Evolutionary conservation across 2,888 invertebrate species (phyloP).

Genomic region (Drosophila glabriapex): DNA sequence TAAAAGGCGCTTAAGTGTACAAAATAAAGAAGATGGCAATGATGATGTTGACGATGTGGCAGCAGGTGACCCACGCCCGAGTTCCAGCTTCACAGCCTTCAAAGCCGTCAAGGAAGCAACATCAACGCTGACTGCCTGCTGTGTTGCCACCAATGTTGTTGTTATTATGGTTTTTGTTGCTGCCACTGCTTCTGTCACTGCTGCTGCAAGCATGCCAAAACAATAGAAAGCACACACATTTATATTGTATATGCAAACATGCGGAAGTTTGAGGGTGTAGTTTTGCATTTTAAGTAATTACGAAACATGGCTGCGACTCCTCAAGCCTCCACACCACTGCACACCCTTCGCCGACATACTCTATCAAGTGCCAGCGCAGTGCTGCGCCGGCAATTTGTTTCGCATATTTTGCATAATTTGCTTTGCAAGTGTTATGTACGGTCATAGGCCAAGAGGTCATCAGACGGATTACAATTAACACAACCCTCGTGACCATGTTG

Average conservation of each 20-base stretch:
- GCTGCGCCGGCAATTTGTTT: constrained; percentile 8
- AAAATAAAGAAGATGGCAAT: constrained; percentile 60
- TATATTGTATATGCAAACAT: constrained; percentile 22
- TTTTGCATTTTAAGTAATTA: constrained; percentile 67
- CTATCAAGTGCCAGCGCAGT: constrained; percentile 15
- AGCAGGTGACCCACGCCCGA: constrained; percentile 69
- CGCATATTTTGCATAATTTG: constrained; percentile 38
- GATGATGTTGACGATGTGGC: constrained; percentile 38
- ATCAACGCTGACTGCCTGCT: constrained; percentile 34
- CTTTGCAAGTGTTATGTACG: constrained; percentile 18
- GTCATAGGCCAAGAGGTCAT: constrained; percentile 38
- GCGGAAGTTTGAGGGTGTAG: constrained; percentile 37
- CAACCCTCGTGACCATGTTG: constrained; percentile 14
- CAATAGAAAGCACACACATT: constrained; percentile 51
- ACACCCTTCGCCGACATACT: not conserved
- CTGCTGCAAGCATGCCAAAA: constrained; percentile 35
- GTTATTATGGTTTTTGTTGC: constrained; percentile 11
- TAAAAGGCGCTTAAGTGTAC: constrained; percentile 72
- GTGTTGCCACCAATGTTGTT: constrained; percentile 31
- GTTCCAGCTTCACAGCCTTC: constrained; percentile 16
- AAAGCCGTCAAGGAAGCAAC: constrained; percentile 38
- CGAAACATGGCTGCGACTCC: constrained; percentile 36
- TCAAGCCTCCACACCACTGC: not conserved
- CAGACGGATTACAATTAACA: constrained; percentile 12
- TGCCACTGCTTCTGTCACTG: not conserved